Evolutionary conservation across 2,113 vertebrate species (phyloP).

Genomic region (human): DNA sequence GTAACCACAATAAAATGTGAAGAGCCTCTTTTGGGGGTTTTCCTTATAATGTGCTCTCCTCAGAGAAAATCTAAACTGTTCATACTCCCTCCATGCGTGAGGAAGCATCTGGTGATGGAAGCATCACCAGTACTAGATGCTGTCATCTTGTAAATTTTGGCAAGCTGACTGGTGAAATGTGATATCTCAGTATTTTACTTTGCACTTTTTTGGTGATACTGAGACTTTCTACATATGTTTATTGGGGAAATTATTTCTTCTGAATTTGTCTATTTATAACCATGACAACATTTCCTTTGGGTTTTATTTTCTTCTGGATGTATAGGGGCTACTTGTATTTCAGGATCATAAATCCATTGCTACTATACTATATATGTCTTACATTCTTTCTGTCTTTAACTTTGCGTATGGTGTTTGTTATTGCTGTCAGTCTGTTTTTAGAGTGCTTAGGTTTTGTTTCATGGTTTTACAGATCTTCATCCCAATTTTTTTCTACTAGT

Average conservation of each 20-base stretch:
- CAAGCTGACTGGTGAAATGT: neutral
- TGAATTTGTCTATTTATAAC: neutral
- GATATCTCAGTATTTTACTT: neutral
- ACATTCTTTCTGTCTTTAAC: neutral
- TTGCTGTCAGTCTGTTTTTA: neutral
- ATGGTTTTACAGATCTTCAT: neutral
- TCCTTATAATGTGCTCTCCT: neutral
- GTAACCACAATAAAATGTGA: neutral
- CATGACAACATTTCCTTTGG: neutral
- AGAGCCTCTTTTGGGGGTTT: neutral
- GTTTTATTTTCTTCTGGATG: neutral
- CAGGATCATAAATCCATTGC: neutral
- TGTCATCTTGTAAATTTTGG: neutral
- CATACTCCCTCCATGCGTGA: neutral
- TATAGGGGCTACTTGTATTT: neutral
- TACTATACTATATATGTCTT: neutral
- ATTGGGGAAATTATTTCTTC: neutral
- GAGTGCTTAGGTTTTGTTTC: neutral
- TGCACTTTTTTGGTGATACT: neutral
- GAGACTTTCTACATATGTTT: neutral
- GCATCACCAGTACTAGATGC: neutral
- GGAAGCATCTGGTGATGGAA: neutral
- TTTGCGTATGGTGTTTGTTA: neutral
- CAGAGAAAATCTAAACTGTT: neutral
- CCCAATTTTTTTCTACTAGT: neutral